Base-by-base conservation (phyloP, 2,113 vertebrate species). In the Candoia aspera region DNA sequence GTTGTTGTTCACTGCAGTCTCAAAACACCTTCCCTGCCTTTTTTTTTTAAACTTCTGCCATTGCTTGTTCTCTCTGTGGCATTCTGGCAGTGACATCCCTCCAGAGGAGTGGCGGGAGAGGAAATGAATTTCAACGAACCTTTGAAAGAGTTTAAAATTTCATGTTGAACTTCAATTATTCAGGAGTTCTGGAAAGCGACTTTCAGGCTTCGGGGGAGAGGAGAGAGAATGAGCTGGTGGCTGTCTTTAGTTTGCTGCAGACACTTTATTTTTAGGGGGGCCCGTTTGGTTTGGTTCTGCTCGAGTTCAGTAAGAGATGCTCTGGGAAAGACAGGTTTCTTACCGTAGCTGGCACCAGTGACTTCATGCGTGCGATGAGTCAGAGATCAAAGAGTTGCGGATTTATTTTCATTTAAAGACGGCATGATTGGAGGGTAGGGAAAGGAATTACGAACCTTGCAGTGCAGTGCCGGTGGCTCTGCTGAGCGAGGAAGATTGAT, bases 111-210 rank as follows among this genome's bases (percentile, higher is more conserved):
- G 6, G 2, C 2, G 8, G 87, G 84, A 90, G 33, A 37, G 93
- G 19, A 89, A 95, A 96, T 96, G 95, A 96, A 97, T 97, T 96
- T 97, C 97, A 97, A 97, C 96, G 97, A 91, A 49, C 93, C 91
- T 95, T 95, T 96, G 96, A 96, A 96, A 96, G 95, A 90, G 73
- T 96, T 97, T 95, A 96, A 96, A 96, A 95, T 96, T 97, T 96
- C 94, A 97, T 96, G 96, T n/a, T 29, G 83, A 46, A 95, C 84
- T 91, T 97, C 95, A 97, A 97, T 97, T 95, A 97, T 97, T 97
- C 95, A 97, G 93, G 92, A 87, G 46, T 58, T 94, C 57, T 4
- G 9, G 92, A 95, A 92, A 94, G 89, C n/a, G 58, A 62, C 89
- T 95, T 94, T 86, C 92, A 59, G 94, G 92, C 93, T 42, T 87